Evolutionary conservation across 1,140 invertebrate species (phyloP), one percentile per base, ranked within the genome.

Genomic region (Lordiphosa stackelbergi): DNA sequence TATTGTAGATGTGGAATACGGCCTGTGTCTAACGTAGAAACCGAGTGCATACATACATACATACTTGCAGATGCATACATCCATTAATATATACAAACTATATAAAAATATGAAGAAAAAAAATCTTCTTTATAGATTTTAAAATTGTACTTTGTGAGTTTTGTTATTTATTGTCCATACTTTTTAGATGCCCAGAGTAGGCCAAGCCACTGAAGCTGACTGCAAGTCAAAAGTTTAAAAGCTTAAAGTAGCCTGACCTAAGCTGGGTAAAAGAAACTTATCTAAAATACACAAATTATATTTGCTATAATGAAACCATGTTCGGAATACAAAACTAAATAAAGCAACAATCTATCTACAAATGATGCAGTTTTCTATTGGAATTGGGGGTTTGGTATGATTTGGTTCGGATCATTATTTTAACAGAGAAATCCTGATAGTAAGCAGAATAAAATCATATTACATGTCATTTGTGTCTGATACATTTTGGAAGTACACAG

Each of bases 161-260:
- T 81, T 81, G 77, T 81, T 81, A 81, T 81, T 81, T 83, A 81
- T 81, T 83, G 77, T 81, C 75, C 59, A 77, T 77, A 81, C 81
- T 75, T 75, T 83, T 72, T 56, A 71, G 53, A 70, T 66, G 28
- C 43, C 43, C 43, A 22, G 4, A 5, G 11, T 13, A 34, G 12
- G 43, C 24, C 11, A 9, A 13, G 42, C 42, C 24, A 45, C 7
- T 8, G 22, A 31, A 46, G 13, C 43, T 46, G 16, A 46, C 13
- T 46, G 10, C 7, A 12, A 46, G 28, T 46, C 43, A 34, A 12
- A 16, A 16, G 16, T 9, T 31, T 45, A 4, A 45, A 45, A 46
- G 38, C 5, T 13, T 8, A 46, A 13, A 28, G 24, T 28, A 12
- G 28, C 24, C 24, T 31, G 16, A 5, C 40, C 11, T 28, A 31